phyloP scores from a whole-genome alignment of 2,797 vertebrate species.

The Staurois parvus region DNA sequence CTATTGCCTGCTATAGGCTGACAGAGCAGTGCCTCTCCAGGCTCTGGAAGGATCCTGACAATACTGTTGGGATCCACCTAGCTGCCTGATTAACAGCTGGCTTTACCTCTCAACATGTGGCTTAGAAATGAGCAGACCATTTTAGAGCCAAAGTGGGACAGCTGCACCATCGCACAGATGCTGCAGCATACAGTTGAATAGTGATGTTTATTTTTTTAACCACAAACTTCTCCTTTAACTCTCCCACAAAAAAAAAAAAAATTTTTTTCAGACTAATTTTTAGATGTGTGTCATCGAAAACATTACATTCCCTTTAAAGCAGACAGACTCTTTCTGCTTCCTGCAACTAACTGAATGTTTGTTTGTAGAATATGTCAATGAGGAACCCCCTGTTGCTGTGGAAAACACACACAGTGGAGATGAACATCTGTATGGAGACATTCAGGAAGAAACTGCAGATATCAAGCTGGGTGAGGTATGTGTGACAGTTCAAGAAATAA shows the following conservation, averaged over 20 bases:
- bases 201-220: too few relatives aligned
- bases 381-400: neutral
- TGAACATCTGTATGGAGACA: fast-evolving
- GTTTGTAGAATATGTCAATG: slow-evolving; percentile 60
- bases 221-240: too few relatives aligned
- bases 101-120: too few relatives aligned
- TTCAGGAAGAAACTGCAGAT: slow-evolving; percentile 65
- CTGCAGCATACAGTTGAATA: too few relatives aligned
- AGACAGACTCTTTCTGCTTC: neutral
- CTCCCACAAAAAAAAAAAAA: neutral
- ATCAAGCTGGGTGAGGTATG: slow-evolving; percentile 76
- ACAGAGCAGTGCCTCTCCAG: too few relatives aligned
- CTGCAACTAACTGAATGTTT: neutral
- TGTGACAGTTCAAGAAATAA: neutral
- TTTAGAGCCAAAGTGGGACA: too few relatives aligned
- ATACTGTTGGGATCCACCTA: too few relatives aligned
- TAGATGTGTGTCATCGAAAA: neutral
- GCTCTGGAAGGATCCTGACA: too few relatives aligned
- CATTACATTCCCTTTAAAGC: neutral
- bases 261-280: neutral
- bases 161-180: too few relatives aligned
- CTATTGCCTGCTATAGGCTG: too few relatives aligned
- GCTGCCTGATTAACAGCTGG: too few relatives aligned
- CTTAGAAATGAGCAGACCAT: too few relatives aligned
- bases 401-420: neutral